Base-by-base conservation (phyloP, 1,140 invertebrate genomes). In the Microplitis mediator region DNA sequence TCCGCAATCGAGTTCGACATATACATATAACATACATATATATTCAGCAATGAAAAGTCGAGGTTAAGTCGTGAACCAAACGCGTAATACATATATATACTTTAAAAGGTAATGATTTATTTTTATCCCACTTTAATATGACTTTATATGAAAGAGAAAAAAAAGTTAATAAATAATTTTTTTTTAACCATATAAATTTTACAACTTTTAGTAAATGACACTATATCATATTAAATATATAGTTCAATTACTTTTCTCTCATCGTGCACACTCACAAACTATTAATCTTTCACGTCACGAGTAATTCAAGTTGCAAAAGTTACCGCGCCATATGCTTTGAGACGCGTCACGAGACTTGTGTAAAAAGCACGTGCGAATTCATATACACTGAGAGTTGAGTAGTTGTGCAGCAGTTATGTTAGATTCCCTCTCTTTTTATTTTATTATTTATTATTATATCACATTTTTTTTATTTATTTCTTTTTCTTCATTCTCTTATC, bases 311-410 rank as follows among this genome's bases (percentile, higher is more conserved):
- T 64, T 11, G 34, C 34, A 45, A 64, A 64, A 64, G 62, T 64
- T 39, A 35, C 16, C 62, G 62, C 36, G 62, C 35, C 62, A 64
- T 64, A 32, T 64, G 62, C 62, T 64, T 14, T 45, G 8, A 32
- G 58, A 32, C 31, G 31, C 31, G 31, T 61, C 14, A 31, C 14
- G 58, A 61, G 14, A 61, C 32, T n/a, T 39, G 62, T 64, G 69
- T 52, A 68, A 68, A 73, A 73, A 67, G 65, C 71, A 73, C 65
- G 71, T 73, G 71, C 65, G 64, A 73, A 73, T 61, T 73, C 54
- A 61, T 60, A 51, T 34, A 14, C 31, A n/a, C 11, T 11, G 39
- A 39, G 39, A 39, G 39, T 39, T 6, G 11, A 39, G 39, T 39
- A 39, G 39, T 5, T 8, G 54, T 16, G 39, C 23, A 23, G 62